These are phyloP conservation scores for Phodopus roborovskii DNA, from an alignment of 2,113 vertebrate species.

Conservation along the genomic window DNA sequence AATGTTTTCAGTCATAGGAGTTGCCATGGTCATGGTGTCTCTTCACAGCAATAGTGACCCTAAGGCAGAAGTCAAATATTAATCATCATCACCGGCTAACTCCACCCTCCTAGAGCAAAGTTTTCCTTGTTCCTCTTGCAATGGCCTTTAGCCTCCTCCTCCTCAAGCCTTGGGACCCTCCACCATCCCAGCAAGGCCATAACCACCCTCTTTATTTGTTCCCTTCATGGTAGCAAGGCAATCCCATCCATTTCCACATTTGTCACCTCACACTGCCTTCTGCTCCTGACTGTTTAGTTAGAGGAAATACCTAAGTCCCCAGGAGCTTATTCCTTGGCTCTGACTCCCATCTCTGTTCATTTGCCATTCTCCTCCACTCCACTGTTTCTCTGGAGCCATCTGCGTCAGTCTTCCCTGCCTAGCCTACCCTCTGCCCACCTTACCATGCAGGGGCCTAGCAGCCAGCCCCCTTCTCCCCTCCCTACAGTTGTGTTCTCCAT, in stretches of 20 bases:
- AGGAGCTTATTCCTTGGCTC: background rate
- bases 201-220: no score
- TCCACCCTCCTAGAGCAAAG: background rate
- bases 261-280: background rate
- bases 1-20: background rate
- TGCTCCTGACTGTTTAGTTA: background rate
- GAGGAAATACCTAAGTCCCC: background rate
- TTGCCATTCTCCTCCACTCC: accelerated
- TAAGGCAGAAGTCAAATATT: background rate
- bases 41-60: background rate
- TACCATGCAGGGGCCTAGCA: background rate
- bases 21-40: background rate
- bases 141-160: background rate
- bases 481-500: background rate
- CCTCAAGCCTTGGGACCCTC: background rate
- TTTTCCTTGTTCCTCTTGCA: background rate
- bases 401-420: background rate
- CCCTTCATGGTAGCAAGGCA: accelerated
- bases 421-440: background rate
- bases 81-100: background rate
- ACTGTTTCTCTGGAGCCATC: background rate
- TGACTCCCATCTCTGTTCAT: background rate
- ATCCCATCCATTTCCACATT: no score
- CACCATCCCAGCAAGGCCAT: background rate
- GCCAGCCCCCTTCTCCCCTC: background rate